A percentile compares a stretch with the other conserved stretches of the same genome.
Evolutionary conservation across 2,888 invertebrate genomes (phyloP).

Genomic region (Eueremaeus valkanovi): DNA sequence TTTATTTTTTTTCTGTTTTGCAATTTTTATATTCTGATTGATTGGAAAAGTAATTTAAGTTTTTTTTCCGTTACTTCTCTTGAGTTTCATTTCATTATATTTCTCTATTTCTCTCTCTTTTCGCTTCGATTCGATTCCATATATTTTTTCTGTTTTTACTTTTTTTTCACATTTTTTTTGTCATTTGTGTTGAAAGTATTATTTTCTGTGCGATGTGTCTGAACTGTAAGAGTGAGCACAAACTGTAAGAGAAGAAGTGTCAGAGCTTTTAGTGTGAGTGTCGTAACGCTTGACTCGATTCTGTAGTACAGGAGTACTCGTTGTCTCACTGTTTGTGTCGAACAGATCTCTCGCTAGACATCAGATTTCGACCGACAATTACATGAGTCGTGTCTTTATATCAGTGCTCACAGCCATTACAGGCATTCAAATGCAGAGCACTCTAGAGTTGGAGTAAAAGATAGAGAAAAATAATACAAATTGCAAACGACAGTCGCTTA

Average conservation of each 20-base stretch:
- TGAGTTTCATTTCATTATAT: neutral
- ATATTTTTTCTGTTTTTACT: neutral
- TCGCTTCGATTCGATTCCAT: neutral
- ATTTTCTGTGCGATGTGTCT: neutral
- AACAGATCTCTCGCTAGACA: neutral
- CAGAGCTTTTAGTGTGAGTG: neutral
- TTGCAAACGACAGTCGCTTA: too few relatives aligned
- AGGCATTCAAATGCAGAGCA: neutral
- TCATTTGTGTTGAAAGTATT: neutral
- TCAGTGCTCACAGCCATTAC: neutral
- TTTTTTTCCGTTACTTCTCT: neutral
- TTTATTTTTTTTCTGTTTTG: neutral
- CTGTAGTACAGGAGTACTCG: neutral
- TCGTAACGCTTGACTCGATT: neutral
- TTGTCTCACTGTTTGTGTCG: neutral
- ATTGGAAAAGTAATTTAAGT: slow-evolving; percentile 1
- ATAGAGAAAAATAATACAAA: too few relatives aligned
- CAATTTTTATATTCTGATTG: neutral
- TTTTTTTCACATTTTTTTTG: neutral
- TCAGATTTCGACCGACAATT: neutral
- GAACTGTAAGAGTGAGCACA: too few relatives aligned
- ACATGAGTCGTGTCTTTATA: neutral
- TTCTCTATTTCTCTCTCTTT: neutral
- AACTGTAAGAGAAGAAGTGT: too few relatives aligned
- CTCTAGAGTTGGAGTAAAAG: too few relatives aligned